Percentiles rank a stretch among this genome's conserved stretches.
Conservation (phyloP, 2,888 invertebrate species). For the Callyntrura guangdongensis region DNA sequence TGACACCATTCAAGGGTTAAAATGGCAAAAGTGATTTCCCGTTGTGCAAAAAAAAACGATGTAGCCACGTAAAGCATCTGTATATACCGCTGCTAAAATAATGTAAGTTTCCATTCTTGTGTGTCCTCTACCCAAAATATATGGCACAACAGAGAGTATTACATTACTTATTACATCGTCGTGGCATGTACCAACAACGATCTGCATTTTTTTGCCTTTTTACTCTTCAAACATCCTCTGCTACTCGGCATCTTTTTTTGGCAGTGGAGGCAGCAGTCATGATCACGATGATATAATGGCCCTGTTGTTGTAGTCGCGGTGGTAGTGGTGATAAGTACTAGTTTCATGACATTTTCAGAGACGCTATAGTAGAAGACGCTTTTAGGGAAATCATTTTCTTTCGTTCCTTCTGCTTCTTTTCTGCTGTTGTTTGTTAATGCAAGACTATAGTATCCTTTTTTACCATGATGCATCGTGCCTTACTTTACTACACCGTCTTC, state of each 20-base stretch:
- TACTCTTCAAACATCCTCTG: conserved; percentile 16
- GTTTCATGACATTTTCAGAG: conserved; percentile 70
- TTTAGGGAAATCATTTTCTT: conserved; percentile 59
- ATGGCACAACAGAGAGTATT: background rate
- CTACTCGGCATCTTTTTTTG: background rate
- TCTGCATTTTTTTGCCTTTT: conserved; percentile 30
- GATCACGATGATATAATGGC: conserved; percentile 19
- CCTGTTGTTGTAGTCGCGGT: too few relatives aligned
- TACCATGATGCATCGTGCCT: background rate
- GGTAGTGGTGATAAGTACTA: background rate
- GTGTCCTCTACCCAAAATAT: background rate
- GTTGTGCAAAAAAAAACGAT: conserved; percentile 46
- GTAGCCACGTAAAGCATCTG: conserved; percentile 19
- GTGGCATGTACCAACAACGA: background rate
- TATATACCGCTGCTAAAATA: background rate
- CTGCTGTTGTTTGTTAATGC: background rate
- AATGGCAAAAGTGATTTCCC: conserved; percentile 46
- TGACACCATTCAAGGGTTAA: conserved; percentile 19
- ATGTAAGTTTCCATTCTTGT: background rate
- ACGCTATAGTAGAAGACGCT: conserved; percentile 25
- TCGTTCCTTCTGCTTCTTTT: background rate
- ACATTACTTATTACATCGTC: background rate
- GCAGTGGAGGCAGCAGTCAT: background rate
- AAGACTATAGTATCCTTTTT: too few relatives aligned
- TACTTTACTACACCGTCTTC: background rate